Base-by-base conservation (phyloP, 2,888 invertebrate species). In the Polyommatus iphigenia region DNA sequence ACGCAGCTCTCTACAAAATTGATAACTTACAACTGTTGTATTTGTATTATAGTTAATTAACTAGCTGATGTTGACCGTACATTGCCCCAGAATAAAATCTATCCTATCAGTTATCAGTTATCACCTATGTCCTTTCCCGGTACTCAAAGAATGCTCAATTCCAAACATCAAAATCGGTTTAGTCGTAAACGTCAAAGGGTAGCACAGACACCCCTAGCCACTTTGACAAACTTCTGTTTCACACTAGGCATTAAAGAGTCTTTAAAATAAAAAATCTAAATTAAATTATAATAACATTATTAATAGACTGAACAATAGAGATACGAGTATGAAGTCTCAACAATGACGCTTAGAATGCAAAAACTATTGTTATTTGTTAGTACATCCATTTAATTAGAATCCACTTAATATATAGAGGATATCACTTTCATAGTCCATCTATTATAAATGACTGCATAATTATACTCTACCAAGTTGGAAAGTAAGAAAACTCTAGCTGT, bases 401-500 rank as follows among this genome's bases (percentile, higher is more conserved):
- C 67, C 24, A 62, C 24, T 67, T 6, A 15, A 18, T 24, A 29
- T 29, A 67, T 32, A 67, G 13, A 67, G 29, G 67, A 29, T 67
- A 32, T 67, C 67, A 67, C 67, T 32, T 67, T 32, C 67, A 15
- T 67, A 67, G 29, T 67, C 6, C 67, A 29, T 32, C 67, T 29
- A 18, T 67, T 67, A 18, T 67, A 67, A 67, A 15, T 29, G 15
- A 29, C 67, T 67, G 67, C 67, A 32, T 32, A 18, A 67, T 32
- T 29, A 62, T 62, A 67, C 29, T 67, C 67, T 67, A 18, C 32
- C 6, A 13, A 67, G 29, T 67, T 67, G 67, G 67, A 32, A 67
- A 67, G 67, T 67, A 67, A 67, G 67, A 67, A 67, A 67, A 67
- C 67, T 29, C 29, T 32, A 15, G 15, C 67, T 67, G 29, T 67